Percentiles rank a stretch among this genome's conserved stretches.
These are phyloP conservation scores for Megalurothrips usitatus DNA, from an alignment of 2,888 invertebrate species.

Conservation along the genomic window DNA sequence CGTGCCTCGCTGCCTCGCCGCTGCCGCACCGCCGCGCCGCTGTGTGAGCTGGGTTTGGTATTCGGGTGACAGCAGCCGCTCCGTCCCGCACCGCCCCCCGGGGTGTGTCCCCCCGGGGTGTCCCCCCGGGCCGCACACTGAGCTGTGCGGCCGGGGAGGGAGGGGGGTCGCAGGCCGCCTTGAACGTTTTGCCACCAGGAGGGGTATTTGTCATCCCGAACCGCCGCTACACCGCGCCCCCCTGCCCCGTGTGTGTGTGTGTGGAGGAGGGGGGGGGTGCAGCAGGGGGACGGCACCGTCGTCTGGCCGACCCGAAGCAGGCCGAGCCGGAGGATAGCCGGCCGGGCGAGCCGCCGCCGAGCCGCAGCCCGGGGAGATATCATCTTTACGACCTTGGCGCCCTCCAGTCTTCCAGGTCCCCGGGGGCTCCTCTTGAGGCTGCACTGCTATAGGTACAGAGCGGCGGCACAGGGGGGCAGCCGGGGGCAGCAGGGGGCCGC, in stretches of 20 bases:
- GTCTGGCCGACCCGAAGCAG: background rate
- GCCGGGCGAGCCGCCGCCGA: too few species aligned
- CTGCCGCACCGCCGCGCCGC: too few species aligned
- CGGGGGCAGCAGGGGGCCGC: background rate
- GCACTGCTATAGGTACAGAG: background rate
- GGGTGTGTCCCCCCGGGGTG: background rate
- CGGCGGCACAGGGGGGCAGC: background rate
- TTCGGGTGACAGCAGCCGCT: too few species aligned
- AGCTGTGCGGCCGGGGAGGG: background rate
- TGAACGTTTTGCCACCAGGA: slow-evolving; percentile 11
- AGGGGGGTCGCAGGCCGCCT: background rate
- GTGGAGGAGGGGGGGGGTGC: background rate
- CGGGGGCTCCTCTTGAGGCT: background rate
- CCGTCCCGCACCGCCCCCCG: too few species aligned
- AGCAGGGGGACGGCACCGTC: background rate
- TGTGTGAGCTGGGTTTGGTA: too few species aligned
- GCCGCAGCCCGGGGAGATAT: background rate
- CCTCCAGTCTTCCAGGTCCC: slow-evolving; percentile 17
- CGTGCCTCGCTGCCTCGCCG: too few species aligned
- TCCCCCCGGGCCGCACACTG: background rate
- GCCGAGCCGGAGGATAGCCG: background rate
- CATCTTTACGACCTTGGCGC: slow-evolving; percentile 25
- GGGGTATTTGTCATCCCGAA: slow-evolving; percentile 13
- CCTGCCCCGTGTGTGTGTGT: background rate
- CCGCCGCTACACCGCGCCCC: background rate